These are phyloP conservation scores for Sarcophaga caerulescens DNA, from an alignment of 2,888 invertebrate species.

Conservation along the genomic window DNA sequence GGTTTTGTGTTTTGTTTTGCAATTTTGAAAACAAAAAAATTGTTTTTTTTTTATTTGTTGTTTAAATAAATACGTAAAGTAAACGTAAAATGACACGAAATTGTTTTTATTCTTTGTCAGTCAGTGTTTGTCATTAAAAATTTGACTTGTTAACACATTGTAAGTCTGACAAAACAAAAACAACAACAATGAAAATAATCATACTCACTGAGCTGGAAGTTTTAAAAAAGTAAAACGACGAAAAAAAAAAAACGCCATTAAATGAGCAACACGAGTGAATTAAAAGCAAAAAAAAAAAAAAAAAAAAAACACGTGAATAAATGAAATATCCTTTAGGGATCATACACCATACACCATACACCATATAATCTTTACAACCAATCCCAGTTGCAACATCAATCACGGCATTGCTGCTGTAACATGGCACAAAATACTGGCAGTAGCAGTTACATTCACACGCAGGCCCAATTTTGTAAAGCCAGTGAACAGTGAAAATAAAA, in stretches of 20 bases:
- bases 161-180: conserved; percentile 71
- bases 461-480: conserved; percentile 27
- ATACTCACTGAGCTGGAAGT: conserved; percentile 75
- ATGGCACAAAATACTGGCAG: background rate
- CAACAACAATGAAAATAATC: background rate
- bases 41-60: background rate
- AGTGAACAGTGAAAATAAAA: conserved; percentile 62
- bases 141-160: conserved; percentile 77
- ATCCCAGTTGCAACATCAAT: conserved; percentile 62
- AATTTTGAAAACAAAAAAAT: background rate
- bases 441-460: background rate
- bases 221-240: conserved; percentile 29
- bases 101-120: conserved; percentile 25
- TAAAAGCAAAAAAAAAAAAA: conserved; percentile 2
- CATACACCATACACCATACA: background rate
- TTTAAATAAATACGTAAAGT: background rate
- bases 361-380: conserved; percentile 11
- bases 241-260: conserved; percentile 1
- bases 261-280: background rate
- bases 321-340: conserved; percentile 64
- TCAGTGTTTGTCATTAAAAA: conserved; percentile 47
- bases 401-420: conserved; percentile 62
- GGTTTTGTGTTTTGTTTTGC: conserved; percentile 15
- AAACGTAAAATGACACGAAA: background rate
- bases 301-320: conserved; percentile 4